Evolutionary conservation across 2,113 vertebrate species (phyloP).

Genomic region (Agapornis roseicollis): DNA sequence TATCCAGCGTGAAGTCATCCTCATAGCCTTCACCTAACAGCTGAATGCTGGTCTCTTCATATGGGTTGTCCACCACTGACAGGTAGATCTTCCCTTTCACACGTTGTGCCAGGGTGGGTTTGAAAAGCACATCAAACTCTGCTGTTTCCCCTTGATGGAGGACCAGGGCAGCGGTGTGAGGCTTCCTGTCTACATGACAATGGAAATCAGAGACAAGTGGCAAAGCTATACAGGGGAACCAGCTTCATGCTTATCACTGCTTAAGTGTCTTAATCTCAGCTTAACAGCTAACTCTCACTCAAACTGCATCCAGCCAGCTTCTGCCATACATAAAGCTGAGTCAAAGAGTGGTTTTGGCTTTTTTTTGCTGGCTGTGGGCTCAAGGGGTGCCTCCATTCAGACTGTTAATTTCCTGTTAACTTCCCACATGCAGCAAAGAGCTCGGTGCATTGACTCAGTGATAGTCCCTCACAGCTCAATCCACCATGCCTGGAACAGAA

Average conservation of each 20-base stretch:
- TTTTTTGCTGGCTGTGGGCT: not conserved
- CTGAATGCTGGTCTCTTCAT: slow-evolving; percentile 73
- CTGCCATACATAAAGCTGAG: not conserved
- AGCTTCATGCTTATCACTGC: not conserved
- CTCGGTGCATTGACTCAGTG: not conserved
- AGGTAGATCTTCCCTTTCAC: slow-evolving; percentile 73
- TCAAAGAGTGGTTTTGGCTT: not conserved
- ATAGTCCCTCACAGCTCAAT: not conserved
- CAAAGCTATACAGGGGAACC: not conserved
- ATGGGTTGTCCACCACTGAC: slow-evolving; percentile 77
- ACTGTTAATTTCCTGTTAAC: not conserved
- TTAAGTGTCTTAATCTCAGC: not conserved
- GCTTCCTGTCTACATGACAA: slow-evolving; percentile 67
- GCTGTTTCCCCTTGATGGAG: slow-evolving; percentile 69
- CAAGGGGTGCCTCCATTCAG: not conserved
- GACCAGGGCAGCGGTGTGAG: slow-evolving; percentile 67
- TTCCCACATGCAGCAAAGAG: not conserved
- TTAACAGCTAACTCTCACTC: not conserved
- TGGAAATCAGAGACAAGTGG: not conserved
- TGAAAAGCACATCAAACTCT: slow-evolving; percentile 81
- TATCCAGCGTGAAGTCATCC: slow-evolving; percentile 82
- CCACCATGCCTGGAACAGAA: not conserved
- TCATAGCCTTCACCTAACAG: slow-evolving; percentile 81
- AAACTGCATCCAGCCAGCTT: not conserved
- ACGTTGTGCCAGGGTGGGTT: slow-evolving; percentile 64